These are phyloP conservation scores for Dendrolimus kikuchii DNA, from an alignment of 1,140 invertebrate species.

Conservation along the genomic window DNA sequence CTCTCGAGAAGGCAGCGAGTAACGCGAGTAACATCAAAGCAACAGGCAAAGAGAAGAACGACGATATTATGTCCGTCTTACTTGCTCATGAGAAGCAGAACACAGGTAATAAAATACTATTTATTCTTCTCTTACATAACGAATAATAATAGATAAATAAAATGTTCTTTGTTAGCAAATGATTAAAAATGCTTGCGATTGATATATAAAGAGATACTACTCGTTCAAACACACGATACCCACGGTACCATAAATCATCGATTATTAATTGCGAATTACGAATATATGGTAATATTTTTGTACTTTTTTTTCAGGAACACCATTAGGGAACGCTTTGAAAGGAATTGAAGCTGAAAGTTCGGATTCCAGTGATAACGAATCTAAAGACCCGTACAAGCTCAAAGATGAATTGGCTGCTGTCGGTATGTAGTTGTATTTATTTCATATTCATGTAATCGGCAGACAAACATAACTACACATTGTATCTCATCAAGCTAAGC, in stretches of 20 bases:
- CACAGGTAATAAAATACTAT: conserved; percentile 34
- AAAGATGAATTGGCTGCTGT: conserved; percentile 75
- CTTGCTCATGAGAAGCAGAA: conserved; percentile 90
- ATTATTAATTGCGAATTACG: too few species aligned
- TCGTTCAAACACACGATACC: too few species aligned
- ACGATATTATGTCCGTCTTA: conserved; percentile 94
- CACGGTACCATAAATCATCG: too few species aligned
- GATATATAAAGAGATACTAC: too few species aligned
- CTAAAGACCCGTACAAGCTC: conserved; percentile 69
- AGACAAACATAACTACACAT: neutral
- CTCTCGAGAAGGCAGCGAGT: conserved; percentile 71
- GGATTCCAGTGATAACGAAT: conserved; percentile 86
- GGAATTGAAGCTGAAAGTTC: conserved; percentile 77
- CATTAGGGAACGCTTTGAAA: conserved; percentile 75
- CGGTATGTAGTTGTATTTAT: too few species aligned
- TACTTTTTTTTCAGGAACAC: conserved; percentile 57
- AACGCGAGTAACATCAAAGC: conserved; percentile 69
- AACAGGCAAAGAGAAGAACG: conserved; percentile 78
- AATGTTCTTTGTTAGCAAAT: too few species aligned
- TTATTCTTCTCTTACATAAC: neutral
- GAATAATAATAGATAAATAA: too few species aligned
- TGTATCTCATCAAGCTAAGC: too few species aligned
- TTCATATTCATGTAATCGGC: too few species aligned
- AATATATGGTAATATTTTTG: neutral
- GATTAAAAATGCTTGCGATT: too few species aligned